Conservation (phyloP, 2,888 invertebrate genomes). For the Drosophila peninsularis region DNA sequence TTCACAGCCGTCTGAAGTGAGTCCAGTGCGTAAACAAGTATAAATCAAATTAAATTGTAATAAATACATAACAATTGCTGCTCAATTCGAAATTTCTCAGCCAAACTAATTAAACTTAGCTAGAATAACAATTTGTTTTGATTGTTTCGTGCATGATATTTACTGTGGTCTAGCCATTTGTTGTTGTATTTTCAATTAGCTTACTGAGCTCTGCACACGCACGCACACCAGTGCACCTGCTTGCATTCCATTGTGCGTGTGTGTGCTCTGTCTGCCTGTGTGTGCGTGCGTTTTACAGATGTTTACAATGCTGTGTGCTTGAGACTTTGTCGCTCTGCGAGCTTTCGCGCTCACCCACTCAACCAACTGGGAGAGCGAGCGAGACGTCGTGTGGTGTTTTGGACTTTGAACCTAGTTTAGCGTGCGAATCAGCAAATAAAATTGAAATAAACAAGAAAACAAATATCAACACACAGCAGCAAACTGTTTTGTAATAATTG, state of each 20-base stretch:
- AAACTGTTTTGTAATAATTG: slow-evolving; percentile 59
- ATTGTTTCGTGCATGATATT: slow-evolving; percentile 40
- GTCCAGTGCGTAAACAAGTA: background rate
- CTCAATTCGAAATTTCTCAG: background rate
- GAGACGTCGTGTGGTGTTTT: slow-evolving; percentile 39
- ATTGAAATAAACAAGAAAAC: slow-evolving; percentile 35
- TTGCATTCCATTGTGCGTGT: slow-evolving; percentile 18
- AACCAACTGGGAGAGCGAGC: slow-evolving; percentile 36
- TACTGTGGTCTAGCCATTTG: slow-evolving; percentile 26
- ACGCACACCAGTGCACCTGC: slow-evolving; percentile 54
- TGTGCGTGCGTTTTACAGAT: slow-evolving; percentile 44
- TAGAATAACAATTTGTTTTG: slow-evolving; percentile 18
- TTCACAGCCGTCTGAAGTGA: slow-evolving; percentile 17
- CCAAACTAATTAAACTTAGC: slow-evolving; percentile 20
- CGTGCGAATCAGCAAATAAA: slow-evolving; percentile 50
- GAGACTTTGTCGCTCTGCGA: slow-evolving; percentile 27
- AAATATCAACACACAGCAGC: slow-evolving; percentile 32
- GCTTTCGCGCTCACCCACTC: slow-evolving; percentile 52
- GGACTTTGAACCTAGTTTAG: slow-evolving; percentile 71
- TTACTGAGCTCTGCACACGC: slow-evolving; percentile 15
- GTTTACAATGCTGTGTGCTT: slow-evolving; percentile 44
- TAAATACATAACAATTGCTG: background rate
- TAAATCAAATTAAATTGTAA: background rate
- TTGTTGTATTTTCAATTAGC: slow-evolving; percentile 52
- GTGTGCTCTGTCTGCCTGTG: slow-evolving; percentile 15